Conservation (phyloP, 2,113 vertebrate species). For the Orcinus orca region DNA sequence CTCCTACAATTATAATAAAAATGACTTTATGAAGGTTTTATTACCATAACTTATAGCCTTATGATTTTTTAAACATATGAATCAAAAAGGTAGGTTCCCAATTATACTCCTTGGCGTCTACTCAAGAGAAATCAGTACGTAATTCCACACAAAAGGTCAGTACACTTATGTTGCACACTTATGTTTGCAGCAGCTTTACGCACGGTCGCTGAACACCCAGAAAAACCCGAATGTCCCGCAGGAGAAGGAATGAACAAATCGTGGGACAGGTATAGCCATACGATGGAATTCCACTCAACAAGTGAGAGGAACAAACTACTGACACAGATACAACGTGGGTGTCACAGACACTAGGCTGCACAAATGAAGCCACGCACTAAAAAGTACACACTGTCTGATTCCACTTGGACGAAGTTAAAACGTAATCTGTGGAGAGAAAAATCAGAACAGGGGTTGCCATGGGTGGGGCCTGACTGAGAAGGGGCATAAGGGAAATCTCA, state of each 20-base stretch:
- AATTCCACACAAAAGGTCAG: background rate
- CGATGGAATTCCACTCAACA: background rate
- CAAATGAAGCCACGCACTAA: background rate
- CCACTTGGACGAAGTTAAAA: background rate
- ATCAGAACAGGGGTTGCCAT: background rate
- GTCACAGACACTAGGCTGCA: background rate
- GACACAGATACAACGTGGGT: fast-evolving
- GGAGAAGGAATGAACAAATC: background rate
- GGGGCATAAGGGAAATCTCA: background rate
- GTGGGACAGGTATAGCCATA: fast-evolving
- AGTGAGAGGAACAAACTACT: fast-evolving
- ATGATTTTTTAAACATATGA: background rate
- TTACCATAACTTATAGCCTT: background rate
- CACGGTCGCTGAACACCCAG: background rate
- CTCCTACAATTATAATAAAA: background rate
- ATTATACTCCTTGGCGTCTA: background rate
- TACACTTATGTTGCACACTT: background rate
- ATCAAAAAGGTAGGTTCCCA: background rate
- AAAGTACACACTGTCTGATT: background rate
- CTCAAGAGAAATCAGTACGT: background rate
- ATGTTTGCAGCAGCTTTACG: background rate
- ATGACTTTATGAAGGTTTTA: background rate
- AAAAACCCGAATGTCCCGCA: background rate
- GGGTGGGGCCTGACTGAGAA: background rate
- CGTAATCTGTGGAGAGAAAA: background rate